phyloP scores from a whole-genome alignment of 2,113 vertebrate genomes.

The Microtus pennsylvanicus region DNA sequence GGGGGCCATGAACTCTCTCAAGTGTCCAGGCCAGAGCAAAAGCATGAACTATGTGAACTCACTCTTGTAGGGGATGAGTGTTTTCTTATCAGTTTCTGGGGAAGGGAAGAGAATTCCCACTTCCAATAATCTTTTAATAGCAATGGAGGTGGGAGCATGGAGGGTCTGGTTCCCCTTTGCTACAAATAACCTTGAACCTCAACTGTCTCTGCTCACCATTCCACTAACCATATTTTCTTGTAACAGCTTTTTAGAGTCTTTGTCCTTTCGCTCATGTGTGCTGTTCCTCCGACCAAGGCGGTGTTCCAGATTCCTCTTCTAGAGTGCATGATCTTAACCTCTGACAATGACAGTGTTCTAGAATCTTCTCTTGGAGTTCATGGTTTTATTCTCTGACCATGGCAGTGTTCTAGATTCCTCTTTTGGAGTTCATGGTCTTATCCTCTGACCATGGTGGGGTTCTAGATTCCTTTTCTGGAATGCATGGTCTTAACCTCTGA shows the following conservation, averaged over 20 bases:
- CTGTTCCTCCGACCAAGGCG: neutral
- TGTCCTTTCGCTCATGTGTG: neutral
- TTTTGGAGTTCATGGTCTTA: too few species aligned
- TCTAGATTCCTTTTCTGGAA: too few species aligned
- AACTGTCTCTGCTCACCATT: neutral
- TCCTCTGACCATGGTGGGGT: neutral
- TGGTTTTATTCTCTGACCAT: too few species aligned
- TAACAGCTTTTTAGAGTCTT: neutral
- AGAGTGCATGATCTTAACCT: neutral
- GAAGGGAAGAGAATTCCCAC: neutral
- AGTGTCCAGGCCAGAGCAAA: neutral
- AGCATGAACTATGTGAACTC: neutral
- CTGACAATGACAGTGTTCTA: neutral
- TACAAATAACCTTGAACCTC: neutral
- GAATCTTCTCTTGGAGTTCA: too few species aligned
- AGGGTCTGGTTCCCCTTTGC: neutral
- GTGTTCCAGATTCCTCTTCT: neutral
- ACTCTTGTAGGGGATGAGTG: neutral
- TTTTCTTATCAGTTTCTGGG: neutral
- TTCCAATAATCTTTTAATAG: neutral
- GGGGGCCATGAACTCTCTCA: neutral
- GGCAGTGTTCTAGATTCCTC: too few species aligned
- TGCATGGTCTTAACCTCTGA: neutral
- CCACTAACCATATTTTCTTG: neutral
- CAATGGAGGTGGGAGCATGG: neutral